Evolutionary conservation across 2,888 invertebrate genomes (phyloP).

Genomic region (Parelbella ahira): DNA sequence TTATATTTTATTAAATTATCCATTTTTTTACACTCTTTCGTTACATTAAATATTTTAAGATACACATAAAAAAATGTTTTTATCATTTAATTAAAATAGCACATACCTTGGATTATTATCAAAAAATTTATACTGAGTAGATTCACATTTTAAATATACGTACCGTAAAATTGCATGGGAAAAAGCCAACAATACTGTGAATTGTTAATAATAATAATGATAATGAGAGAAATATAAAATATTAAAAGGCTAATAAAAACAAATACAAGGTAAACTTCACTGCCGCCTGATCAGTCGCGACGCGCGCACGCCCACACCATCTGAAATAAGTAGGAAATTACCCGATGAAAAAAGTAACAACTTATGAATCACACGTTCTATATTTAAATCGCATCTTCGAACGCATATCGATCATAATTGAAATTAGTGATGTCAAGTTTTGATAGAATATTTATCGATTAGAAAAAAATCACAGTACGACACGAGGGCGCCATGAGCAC

Average conservation of each 20-base stretch:
- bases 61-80: too few relatives aligned
- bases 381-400: slow-evolving; percentile 35
- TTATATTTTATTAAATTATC: too few relatives aligned
- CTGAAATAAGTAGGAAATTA: slow-evolving; percentile 34
- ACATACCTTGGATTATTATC: too few relatives aligned
- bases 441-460: slow-evolving; percentile 52
- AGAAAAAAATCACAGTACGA: slow-evolving; percentile 35
- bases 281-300: neutral
- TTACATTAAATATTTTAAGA: too few relatives aligned
- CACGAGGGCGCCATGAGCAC: slow-evolving; percentile 40
- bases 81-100: too few relatives aligned
- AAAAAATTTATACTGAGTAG: too few relatives aligned
- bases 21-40: too few relatives aligned
- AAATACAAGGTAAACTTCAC: neutral
- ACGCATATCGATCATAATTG: slow-evolving; percentile 56
- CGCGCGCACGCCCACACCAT: slow-evolving; percentile 23
- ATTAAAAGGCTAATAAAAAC: neutral
- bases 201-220: neutral
- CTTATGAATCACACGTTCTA: slow-evolving; percentile 20
- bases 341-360: slow-evolving; percentile 25
- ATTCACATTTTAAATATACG: too few relatives aligned
- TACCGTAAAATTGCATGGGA: too few relatives aligned
- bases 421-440: slow-evolving; percentile 52
- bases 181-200: neutral
- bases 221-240: neutral